Base-by-base conservation (phyloP, 2,888 invertebrate species). In the Melieria crassipennis region DNA sequence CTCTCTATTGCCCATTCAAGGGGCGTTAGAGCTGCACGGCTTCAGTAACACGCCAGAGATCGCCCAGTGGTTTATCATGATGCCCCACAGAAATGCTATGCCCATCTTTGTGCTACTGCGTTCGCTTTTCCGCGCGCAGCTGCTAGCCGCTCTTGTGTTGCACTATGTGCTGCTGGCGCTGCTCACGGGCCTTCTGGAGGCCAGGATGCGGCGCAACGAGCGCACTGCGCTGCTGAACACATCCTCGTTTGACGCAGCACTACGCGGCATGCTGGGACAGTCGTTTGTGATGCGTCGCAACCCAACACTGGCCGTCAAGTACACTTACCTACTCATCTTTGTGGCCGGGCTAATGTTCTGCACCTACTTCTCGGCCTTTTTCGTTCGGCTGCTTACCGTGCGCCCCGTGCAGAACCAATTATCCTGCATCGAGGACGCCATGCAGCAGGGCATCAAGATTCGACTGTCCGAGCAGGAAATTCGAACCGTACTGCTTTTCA, bases 1-100 rank as follows among this genome's bases (percentile, higher is more conserved):
- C 4, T 56, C 61, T 55, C 56, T 71, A 5, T 55, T 16, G 52
- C 47, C 70, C 11, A 55, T 66, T 7, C 70, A 71, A 43, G 43
- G 42, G 5, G 65, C 52, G 7, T 42, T 4, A 11, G 66, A 55
- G 47, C 7, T 66, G 9, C 70, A 65, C 43, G 47, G 16, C 16
- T 70, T 58, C 9, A 46, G 57, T 6, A 65, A 70, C 10, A 57
- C 70, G 4, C 11, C 65, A 10, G 70, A 64, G 7, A 45, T 42
- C 4, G 43, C 47, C 13, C 50, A 65, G 58, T 58, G 50, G 45
- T 7, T 65, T 0, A 65, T 60, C 11, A 70, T 70, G 70, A 11
- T 70, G 58, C 70, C 70, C 30, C 30, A 30, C 30, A 30, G 30
- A 30, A 30, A 30, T 30, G 30, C 30, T 30, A 3, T 30, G 30